Evolutionary conservation across 35 echinoderm and acorn worm genomes (phyloP), one percentile per base, ranked within the genome.

Genomic region (Nesometra sesokonis): DNA sequence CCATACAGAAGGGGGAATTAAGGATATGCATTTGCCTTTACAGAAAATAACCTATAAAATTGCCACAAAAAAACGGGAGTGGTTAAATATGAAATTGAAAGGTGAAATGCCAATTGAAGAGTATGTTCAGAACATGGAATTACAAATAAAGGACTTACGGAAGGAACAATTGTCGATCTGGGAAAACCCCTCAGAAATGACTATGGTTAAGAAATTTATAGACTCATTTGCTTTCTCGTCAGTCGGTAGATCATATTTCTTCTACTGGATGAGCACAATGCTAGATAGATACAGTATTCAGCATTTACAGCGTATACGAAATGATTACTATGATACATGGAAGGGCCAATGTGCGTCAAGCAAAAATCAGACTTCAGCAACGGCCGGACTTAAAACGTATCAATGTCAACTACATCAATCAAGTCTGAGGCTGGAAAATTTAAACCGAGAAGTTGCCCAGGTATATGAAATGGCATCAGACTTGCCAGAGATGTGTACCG

Each of bases 361-460:
- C 13, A 33, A 11, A 35, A 35, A 13, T 23, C 11, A 35, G 11
- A 11, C 23, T 23, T 21, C 27, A 35, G 11, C 34, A 34, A 83
- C 33, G 37, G 17, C 31, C 23, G 32, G 13, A 33, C 21, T 85
- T 34, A 38, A 85, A 23, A 9, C 37, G 11, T 34, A 27, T 17
- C 34, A 46, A 85, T 3, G 43, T 43, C 36, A 85, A 29, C 19
- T 85, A 30, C 19, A 17, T 11, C 37, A 32, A 40, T 33, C 83
- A 46, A 39, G 34, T 30, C 7, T 85, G 0, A 79, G 87, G 13
- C n/a, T 82, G 21, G 87, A 88, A 30, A 47, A 88, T 81, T 88
- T 81, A 13, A 82, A 52, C 8, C 32, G 87, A 57, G 87, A 88
- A 35, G 34, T 88, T 76, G 87, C 47, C 0, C 87, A 88, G 32